A percentile compares a stretch with the other conserved stretches of the same genome.
phyloP scores from a whole-genome alignment of 2,113 vertebrate species.

The Oncorhynchus nerka region DNA sequence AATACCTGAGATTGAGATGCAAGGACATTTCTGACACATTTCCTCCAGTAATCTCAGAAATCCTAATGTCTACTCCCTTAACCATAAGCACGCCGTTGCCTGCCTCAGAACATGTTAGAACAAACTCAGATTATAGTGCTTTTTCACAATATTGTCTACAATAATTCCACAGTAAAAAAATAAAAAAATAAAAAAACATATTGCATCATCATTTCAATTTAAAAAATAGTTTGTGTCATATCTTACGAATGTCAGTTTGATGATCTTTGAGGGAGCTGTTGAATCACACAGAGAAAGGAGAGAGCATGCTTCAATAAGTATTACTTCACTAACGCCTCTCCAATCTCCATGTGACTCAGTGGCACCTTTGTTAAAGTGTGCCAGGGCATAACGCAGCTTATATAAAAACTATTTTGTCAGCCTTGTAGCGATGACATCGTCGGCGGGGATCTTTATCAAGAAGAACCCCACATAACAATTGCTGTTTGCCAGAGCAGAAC shows the following conservation, averaged over 20 bases:
- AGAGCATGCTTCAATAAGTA: background rate
- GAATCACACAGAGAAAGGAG: background rate
- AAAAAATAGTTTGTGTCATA: background rate
- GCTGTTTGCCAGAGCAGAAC: slow-evolving; percentile 30
- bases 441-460: slow-evolving; percentile 21
- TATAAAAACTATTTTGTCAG: slow-evolving; percentile 42
- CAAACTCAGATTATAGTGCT: background rate
- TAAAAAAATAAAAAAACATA: background rate
- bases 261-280: background rate
- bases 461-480: slow-evolving; percentile 40
- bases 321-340: background rate
- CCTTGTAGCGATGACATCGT: background rate
- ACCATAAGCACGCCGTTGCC: too few species aligned
- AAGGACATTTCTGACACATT: slow-evolving; percentile 28
- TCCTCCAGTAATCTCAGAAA: slow-evolving; percentile 20
- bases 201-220: background rate
- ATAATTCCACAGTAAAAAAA: background rate
- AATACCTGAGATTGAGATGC: slow-evolving; percentile 48
- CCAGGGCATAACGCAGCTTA: background rate
- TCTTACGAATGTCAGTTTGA: background rate
- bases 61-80: background rate
- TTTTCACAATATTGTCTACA: background rate
- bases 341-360: background rate
- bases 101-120: background rate
- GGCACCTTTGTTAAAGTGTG: slow-evolving; percentile 1